These are phyloP conservation scores for Sus cebifrons DNA, from an alignment of 2,797 vertebrate genomes.

Conservation along the genomic window DNA sequence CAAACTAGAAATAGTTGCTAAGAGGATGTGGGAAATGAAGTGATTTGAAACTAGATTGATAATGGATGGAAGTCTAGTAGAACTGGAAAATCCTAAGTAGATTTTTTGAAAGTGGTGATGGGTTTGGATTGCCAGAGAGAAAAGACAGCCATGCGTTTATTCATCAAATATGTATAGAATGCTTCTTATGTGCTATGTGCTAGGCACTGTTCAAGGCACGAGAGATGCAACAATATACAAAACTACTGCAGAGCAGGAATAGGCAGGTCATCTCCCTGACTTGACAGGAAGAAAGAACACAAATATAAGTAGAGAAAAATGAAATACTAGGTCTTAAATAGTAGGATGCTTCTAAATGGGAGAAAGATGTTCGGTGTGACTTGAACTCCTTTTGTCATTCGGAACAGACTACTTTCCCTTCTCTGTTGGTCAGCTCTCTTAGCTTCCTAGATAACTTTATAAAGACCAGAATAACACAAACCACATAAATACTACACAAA, in stretches of 20 bases:
- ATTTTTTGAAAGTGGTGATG: neutral
- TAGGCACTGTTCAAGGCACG: neutral
- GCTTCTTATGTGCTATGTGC: neutral
- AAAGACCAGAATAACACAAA: neutral
- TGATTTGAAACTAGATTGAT: conserved; percentile 53
- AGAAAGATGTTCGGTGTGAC: conserved; percentile 27
- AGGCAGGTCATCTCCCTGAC: neutral
- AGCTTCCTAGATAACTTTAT: conserved; percentile 21
- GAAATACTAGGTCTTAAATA: neutral
- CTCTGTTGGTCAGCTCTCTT: neutral
- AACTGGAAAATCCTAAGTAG: neutral
- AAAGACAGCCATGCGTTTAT: conserved; percentile 15
- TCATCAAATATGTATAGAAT: conserved; percentile 11
- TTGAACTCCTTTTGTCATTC: neutral
- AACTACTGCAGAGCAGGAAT: neutral
- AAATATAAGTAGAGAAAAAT: neutral
- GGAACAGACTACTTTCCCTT: conserved; percentile 16
- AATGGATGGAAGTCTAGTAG: neutral
- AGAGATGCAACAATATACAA: neutral
- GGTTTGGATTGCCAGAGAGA: conserved; percentile 48
- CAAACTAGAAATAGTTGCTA: conserved; percentile 45
- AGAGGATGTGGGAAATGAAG: conserved; percentile 15
- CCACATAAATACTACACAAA: neutral
- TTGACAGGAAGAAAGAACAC: neutral
- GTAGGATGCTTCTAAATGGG: neutral